phyloP scores from a whole-genome alignment of 1,140 invertebrate species.

The Antheraea mylitta region DNA sequence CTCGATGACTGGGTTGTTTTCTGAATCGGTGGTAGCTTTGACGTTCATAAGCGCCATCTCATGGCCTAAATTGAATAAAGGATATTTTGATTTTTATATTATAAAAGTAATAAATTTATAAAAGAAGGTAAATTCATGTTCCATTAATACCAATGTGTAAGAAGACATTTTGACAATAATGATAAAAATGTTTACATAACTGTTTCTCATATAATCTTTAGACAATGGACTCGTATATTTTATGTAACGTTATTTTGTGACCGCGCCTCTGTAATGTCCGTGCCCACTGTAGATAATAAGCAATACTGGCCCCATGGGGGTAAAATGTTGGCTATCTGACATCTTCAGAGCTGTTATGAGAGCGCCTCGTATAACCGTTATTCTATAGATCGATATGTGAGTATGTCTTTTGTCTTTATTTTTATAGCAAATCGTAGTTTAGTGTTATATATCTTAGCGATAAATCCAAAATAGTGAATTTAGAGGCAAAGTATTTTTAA shows the following conservation, averaged over 20 bases:
- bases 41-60: no score
- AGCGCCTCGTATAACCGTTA: conserved; percentile 3
- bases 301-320: conserved; percentile 18
- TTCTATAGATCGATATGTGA: neutral
- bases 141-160: no score
- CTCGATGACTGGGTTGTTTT: no score
- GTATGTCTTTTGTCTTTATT: neutral
- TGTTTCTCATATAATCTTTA: neutral
- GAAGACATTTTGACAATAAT: no score
- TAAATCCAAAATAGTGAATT: neutral
- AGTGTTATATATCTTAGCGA: no score
- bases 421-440: neutral
- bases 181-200: neutral
- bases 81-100: no score
- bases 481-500: no score
- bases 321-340: conserved; percentile 14
- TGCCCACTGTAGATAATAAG: conserved; percentile 20
- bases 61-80: no score
- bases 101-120: no score
- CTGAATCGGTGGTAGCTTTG: no score
- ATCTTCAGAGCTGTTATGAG: conserved; percentile 7
- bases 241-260: conserved; percentile 7
- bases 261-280: neutral
- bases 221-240: neutral
- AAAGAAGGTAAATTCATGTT: no score